A percentile compares a stretch with the other conserved stretches of the same genome.
phyloP scores from a whole-genome alignment of 2,113 vertebrate species.

The Chascanopsetta lugubris region DNA sequence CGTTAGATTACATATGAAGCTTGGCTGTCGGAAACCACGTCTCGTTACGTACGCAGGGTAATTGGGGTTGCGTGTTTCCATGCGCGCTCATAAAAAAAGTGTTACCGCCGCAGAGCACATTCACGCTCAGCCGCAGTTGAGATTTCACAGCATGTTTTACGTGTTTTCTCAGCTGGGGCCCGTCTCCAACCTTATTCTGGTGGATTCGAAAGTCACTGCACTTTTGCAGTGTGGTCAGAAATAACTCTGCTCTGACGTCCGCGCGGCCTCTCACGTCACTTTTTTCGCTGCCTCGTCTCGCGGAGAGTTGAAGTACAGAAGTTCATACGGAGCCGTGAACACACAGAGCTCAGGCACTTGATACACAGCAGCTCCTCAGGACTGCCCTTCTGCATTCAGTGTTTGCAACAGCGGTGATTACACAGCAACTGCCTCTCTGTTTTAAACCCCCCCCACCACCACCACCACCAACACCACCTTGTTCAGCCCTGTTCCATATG shows the following conservation, averaged over 20 bases:
- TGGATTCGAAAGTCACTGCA: neutral
- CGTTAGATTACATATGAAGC: too few species aligned
- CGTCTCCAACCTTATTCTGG: neutral
- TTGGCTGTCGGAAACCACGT: neutral
- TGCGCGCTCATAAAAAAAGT: slow-evolving; percentile 11
- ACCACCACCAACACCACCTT: slow-evolving; percentile 44
- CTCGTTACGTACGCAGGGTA: neutral
- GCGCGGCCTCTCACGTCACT: slow-evolving; percentile 11
- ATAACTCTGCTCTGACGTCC: slow-evolving; percentile 19
- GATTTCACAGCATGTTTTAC: slow-evolving; percentile 27
- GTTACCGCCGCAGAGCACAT: too few species aligned
- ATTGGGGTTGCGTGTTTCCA: neutral
- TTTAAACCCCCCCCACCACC: too few species aligned
- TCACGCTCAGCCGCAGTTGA: too few species aligned
- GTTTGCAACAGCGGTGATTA: slow-evolving; percentile 58
- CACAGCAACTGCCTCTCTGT: slow-evolving; percentile 49
- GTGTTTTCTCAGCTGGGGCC: slow-evolving; percentile 42
- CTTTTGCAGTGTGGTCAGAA: slow-evolving; percentile 21
- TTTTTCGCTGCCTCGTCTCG: neutral
- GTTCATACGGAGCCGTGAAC: neutral
- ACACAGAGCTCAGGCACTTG: slow-evolving; percentile 11
- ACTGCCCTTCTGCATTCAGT: slow-evolving; percentile 34
- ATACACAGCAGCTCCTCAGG: slow-evolving; percentile 47
- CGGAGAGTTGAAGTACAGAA: slow-evolving; percentile 1
- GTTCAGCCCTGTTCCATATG: slow-evolving; percentile 4